Evolutionary conservation across 2,888 invertebrate genomes (phyloP).

Genomic region (Salpingus planirostris): DNA sequence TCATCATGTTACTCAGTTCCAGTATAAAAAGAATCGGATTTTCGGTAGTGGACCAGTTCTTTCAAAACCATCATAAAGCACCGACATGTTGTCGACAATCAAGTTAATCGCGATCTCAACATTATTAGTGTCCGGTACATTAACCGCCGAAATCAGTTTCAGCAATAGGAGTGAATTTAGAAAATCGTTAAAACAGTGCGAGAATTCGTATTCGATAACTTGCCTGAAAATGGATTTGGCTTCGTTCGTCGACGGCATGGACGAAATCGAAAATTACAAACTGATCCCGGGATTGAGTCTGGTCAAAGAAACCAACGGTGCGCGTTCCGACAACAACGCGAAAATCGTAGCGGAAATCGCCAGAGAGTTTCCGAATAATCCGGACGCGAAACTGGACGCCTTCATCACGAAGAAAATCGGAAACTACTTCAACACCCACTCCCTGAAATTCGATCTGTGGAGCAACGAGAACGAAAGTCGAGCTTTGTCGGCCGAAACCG

Average conservation of each 20-base stretch:
- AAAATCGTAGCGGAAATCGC: constrained; percentile 69
- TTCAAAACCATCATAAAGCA: too few relatives aligned
- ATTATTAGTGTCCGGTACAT: too few relatives aligned
- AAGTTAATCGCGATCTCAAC: too few relatives aligned
- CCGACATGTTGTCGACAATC: too few relatives aligned
- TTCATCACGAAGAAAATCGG: constrained; percentile 63
- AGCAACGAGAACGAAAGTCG: constrained; percentile 36
- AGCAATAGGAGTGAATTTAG: constrained; percentile 31
- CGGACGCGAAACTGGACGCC: constrained; percentile 66
- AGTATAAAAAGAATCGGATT: too few relatives aligned
- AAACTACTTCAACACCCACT: constrained; percentile 63
- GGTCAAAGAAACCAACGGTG: constrained; percentile 50
- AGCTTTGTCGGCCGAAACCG: constrained; percentile 27
- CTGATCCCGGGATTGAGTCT: constrained; percentile 68
- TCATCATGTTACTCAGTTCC: too few relatives aligned
- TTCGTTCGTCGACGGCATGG: constrained; percentile 64
- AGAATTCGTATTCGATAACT: constrained; percentile 55
- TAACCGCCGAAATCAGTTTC: too few relatives aligned
- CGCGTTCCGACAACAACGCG: constrained; percentile 48
- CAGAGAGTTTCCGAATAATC: constrained; percentile 64
- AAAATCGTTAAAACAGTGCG: constrained; percentile 45
- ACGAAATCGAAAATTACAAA: constrained; percentile 59
- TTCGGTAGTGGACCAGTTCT: too few relatives aligned
- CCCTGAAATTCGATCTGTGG: constrained; percentile 60
- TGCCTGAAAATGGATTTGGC: constrained; percentile 72